A percentile compares a stretch with the other conserved stretches of the same genome.
Evolutionary conservation across 1,140 invertebrate species (phyloP).

Genomic region (Acarapis woodi): DNA sequence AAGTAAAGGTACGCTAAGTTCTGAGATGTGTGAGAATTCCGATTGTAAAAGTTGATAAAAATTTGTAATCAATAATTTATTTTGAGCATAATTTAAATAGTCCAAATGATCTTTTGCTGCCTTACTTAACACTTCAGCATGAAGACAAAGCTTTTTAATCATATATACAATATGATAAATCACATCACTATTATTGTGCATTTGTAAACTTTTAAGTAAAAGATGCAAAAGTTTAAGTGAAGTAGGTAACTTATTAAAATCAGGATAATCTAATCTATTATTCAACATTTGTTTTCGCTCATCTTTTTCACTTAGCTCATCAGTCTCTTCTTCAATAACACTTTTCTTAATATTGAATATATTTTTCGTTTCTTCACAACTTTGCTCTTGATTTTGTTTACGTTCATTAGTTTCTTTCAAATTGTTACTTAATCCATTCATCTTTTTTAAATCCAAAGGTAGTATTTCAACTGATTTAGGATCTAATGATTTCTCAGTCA

Average conservation of each 20-base stretch:
- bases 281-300: slow-evolving; percentile 3
- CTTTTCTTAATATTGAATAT: too few relatives aligned
- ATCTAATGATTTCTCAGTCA: background rate
- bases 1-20: slow-evolving; percentile 58
- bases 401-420: background rate
- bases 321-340: background rate
- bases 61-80: slow-evolving; percentile 76
- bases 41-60: slow-evolving; percentile 76
- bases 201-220: slow-evolving; percentile 52
- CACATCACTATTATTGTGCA: slow-evolving; percentile 47
- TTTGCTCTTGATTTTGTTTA: slow-evolving; percentile 1
- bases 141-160: slow-evolving; percentile 61
- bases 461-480: background rate
- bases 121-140: slow-evolving; percentile 66
- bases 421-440: too few relatives aligned
- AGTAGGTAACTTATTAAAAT: slow-evolving; percentile 48
- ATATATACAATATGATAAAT: slow-evolving; percentile 74
- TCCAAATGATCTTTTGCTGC: slow-evolving; percentile 64
- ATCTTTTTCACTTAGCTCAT: background rate
- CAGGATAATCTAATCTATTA: background rate
- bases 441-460: background rate
- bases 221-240: slow-evolving; percentile 73
- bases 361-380: too few relatives aligned
- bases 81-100: slow-evolving; percentile 90
- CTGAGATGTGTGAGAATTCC: slow-evolving; percentile 68